Evolutionary conservation across 2,888 invertebrate species (phyloP).

Genomic region (Erpobdella octoculata): DNA sequence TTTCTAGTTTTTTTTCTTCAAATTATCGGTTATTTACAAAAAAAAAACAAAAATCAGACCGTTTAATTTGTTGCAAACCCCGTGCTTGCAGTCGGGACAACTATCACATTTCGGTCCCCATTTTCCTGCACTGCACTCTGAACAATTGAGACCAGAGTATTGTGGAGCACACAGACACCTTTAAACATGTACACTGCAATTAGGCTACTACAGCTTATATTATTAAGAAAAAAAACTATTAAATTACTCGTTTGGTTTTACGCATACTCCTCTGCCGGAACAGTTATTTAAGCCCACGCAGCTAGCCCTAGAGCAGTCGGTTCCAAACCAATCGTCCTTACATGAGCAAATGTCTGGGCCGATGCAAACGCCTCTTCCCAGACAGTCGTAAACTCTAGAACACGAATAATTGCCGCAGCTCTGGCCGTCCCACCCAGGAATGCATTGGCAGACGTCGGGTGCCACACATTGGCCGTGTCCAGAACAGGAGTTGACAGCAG

Average conservation of each 20-base stretch:
- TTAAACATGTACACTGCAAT: neutral
- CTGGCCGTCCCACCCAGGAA: conserved; percentile 26
- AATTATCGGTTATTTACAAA: neutral
- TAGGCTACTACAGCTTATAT: neutral
- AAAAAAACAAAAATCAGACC: neutral
- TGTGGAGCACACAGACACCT: conserved; percentile 26
- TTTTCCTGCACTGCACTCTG: conserved; percentile 11
- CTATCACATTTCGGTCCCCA: conserved; percentile 30
- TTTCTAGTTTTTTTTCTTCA: neutral
- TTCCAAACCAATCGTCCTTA: conserved; percentile 32
- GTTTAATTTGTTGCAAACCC: conserved; percentile 31
- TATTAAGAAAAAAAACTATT: neutral
- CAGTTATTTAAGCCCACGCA: conserved; percentile 31
- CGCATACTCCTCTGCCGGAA: conserved; percentile 25
- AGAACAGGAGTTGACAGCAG: conserved; percentile 24
- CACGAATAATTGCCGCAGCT: conserved; percentile 25
- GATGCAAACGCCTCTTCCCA: conserved; percentile 36
- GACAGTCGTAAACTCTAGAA: conserved; percentile 32
- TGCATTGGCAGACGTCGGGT: conserved; percentile 27
- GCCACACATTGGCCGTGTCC: conserved; percentile 27
- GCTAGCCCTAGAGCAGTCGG: conserved; percentile 34
- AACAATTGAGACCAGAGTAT: conserved; percentile 24
- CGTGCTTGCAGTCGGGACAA: conserved; percentile 36
- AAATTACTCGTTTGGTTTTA: conserved; percentile 20
- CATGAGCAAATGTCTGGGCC: conserved; percentile 38